Evolutionary conservation across 2,797 vertebrate species (phyloP).

Genomic region (Erethizon dorsatum): DNA sequence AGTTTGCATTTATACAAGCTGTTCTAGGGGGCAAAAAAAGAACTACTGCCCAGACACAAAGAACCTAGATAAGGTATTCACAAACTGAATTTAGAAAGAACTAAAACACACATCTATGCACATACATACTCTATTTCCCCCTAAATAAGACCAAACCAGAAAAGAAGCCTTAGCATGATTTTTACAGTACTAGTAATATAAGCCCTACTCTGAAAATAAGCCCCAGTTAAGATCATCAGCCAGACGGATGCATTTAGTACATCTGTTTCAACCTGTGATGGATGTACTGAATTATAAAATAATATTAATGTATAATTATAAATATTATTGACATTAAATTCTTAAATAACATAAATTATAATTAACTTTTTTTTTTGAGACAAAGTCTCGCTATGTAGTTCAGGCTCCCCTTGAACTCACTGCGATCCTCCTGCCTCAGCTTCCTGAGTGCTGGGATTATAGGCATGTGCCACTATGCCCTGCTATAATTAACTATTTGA

Average conservation of each 20-base stretch:
- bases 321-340: not conserved
- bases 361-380: not conserved
- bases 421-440: not conserved
- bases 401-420: not conserved
- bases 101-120: not conserved
- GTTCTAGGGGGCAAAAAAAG: not conserved
- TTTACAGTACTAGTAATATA: not conserved
- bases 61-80: not conserved
- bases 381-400: not conserved
- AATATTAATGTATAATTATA: not conserved
- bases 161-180: not conserved
- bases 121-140: not conserved
- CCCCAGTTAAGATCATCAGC: not conserved
- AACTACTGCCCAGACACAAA: not conserved
- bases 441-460: not conserved
- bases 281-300: not conserved
- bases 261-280: not conserved
- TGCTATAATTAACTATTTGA: not conserved
- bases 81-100: constrained; percentile 11
- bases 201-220: not conserved
- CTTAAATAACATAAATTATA: not conserved
- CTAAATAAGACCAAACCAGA: not conserved
- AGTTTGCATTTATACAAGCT: not conserved
- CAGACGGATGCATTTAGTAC: not conserved
- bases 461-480: not conserved